Conservation (phyloP, 2,797 vertebrate species). For the Phrynocephalus vlangalii region DNA sequence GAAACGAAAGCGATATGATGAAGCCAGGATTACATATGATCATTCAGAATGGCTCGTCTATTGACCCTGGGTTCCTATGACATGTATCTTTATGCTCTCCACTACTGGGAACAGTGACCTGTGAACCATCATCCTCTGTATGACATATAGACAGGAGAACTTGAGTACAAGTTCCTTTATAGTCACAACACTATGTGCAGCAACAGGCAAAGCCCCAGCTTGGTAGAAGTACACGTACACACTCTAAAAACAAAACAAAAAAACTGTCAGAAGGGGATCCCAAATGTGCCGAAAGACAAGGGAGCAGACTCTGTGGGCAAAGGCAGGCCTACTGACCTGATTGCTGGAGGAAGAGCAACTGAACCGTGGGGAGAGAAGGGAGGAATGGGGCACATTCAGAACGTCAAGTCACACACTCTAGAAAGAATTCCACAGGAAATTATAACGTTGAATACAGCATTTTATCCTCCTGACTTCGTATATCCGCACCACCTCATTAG, state of each 20-base stretch:
- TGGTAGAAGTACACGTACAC: neutral
- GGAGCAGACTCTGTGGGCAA: neutral
- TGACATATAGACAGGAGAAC: neutral
- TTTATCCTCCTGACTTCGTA: too few relatives aligned
- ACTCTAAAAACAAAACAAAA: neutral
- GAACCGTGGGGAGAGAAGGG: neutral
- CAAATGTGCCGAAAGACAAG: neutral
- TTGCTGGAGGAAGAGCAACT: neutral
- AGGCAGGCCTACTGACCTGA: neutral
- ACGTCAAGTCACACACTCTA: too few relatives aligned
- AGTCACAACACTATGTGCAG: neutral
- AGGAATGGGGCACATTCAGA: neutral
- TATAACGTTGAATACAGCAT: too few relatives aligned
- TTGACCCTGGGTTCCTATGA: neutral
- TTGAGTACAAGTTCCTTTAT: neutral
- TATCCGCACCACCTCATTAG: too few relatives aligned
- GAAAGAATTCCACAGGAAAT: too few relatives aligned
- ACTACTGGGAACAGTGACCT: neutral
- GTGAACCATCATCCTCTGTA: neutral
- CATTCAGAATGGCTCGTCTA: conserved; percentile 60
- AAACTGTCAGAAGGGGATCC: neutral
- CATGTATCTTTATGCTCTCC: neutral
- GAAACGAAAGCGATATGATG: conserved; percentile 73
- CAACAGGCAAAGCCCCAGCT: neutral
- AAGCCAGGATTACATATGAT: conserved; percentile 68